Percentiles rank a stretch among this genome's conserved stretches.
Conservation (phyloP, 1,140 invertebrate genomes). For the Pachypeltis micranthus region DNA sequence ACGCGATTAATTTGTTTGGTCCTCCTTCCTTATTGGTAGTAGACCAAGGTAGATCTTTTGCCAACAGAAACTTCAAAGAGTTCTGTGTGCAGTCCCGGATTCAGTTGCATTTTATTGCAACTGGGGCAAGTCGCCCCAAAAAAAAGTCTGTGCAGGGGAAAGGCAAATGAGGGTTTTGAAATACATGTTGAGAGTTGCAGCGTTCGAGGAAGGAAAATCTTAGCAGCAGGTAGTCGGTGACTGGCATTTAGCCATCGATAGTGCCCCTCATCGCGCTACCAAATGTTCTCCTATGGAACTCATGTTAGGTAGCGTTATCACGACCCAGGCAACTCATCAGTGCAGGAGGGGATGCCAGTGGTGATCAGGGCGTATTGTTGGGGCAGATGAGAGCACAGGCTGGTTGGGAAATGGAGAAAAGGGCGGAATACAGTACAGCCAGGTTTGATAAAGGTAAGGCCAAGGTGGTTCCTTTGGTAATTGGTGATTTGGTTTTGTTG, state of each 20-base stretch:
- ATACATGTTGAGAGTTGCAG: too few species aligned
- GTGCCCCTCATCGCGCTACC: slow-evolving; percentile 27
- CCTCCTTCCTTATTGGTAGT: slow-evolving; percentile 28
- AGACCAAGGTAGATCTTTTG: slow-evolving; percentile 24
- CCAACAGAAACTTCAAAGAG: slow-evolving; percentile 28
- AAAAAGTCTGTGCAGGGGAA: slow-evolving; percentile 29
- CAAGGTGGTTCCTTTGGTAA: slow-evolving; percentile 26
- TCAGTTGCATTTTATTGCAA: slow-evolving; percentile 20
- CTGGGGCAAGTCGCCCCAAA: slow-evolving; percentile 20
- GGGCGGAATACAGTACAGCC: slow-evolving; percentile 26
- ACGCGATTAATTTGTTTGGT: slow-evolving; percentile 27
- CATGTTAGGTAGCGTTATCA: slow-evolving; percentile 30
- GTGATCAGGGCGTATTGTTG: neutral
- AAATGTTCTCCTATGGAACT: slow-evolving; percentile 29
- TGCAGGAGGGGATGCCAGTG: slow-evolving; percentile 12
- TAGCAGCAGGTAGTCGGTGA: slow-evolving; percentile 31
- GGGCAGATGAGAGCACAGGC: neutral
- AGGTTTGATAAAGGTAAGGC: slow-evolving; percentile 31
- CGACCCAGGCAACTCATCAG: slow-evolving; percentile 28
- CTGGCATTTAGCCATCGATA: slow-evolving; percentile 31
- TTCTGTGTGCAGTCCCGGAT: slow-evolving; percentile 27
- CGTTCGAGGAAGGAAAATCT: slow-evolving; percentile 26
- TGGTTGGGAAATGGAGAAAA: slow-evolving; percentile 8
- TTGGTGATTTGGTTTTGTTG: slow-evolving; percentile 31
- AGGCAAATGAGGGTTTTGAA: slow-evolving; percentile 29